A percentile compares a stretch with the other conserved stretches of the same genome.
phyloP scores from a whole-genome alignment of 2,888 invertebrate species.

The Agapetus fuscipes region DNA sequence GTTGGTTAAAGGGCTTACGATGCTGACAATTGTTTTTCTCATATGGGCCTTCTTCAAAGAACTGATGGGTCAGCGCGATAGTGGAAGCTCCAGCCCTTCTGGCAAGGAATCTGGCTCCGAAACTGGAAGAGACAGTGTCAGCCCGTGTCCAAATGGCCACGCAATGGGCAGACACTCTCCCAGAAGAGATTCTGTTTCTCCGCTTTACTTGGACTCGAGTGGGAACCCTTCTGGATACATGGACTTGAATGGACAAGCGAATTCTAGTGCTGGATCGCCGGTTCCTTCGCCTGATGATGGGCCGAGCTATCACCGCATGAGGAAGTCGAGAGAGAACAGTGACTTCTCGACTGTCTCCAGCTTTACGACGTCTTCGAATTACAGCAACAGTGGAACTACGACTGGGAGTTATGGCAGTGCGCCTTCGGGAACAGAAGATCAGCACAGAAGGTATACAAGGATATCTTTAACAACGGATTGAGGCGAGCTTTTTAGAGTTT shows the following conservation, averaged over 20 bases:
- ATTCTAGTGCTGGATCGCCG: slow-evolving; percentile 25
- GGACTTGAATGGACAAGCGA: slow-evolving; percentile 22
- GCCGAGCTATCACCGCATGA: slow-evolving; percentile 38
- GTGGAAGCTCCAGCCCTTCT: slow-evolving; percentile 3
- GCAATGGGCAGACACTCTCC: slow-evolving; percentile 9
- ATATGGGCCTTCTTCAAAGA: slow-evolving; percentile 54
- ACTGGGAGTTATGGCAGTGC: slow-evolving; percentile 23
- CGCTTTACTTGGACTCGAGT: not conserved
- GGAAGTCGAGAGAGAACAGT: slow-evolving; percentile 42
- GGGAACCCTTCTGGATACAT: slow-evolving; percentile 12
- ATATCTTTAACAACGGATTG: no score
- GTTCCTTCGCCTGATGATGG: slow-evolving; percentile 31
- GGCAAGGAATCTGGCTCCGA: not conserved
- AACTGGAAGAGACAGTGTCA: slow-evolving; percentile 6
- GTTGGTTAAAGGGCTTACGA: slow-evolving; percentile 29
- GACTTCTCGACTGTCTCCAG: slow-evolving; percentile 43
- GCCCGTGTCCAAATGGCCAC: slow-evolving; percentile 13
- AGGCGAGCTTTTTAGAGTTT: no score
- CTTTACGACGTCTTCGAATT: slow-evolving; percentile 35
- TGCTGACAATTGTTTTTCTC: slow-evolving; percentile 54
- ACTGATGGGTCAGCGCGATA: slow-evolving; percentile 31
- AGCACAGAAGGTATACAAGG: slow-evolving; percentile 19
- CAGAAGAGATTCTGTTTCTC: slow-evolving; percentile 6
- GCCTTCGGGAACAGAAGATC: slow-evolving; percentile 15
- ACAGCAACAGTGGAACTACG: slow-evolving; percentile 37